Conservation (phyloP, 2,113 vertebrate genomes). For the Menura novaehollandiae region DNA sequence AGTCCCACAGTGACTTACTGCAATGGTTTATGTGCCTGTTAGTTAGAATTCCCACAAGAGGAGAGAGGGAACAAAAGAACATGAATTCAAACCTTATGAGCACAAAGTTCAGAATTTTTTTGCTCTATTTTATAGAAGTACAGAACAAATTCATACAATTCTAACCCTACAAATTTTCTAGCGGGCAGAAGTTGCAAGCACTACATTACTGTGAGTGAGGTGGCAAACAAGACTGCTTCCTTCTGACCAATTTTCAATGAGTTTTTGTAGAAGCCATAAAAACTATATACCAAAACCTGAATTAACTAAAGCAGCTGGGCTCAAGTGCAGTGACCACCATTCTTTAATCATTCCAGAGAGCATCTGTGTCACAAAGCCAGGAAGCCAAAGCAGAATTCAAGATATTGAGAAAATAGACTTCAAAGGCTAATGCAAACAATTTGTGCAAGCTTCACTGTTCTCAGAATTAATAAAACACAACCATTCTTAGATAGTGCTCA, state of each 20-base stretch:
- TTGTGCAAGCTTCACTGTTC: neutral
- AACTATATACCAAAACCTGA: neutral
- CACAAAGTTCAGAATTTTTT: neutral
- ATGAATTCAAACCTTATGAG: neutral
- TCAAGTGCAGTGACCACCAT: neutral
- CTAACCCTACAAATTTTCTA: neutral
- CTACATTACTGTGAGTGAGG: neutral
- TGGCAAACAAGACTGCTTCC: accelerated
- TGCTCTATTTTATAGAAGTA: neutral
- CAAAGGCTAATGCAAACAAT: neutral
- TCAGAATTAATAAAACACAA: neutral
- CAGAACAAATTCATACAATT: neutral
- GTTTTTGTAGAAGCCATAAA: neutral
- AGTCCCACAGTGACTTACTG: neutral
- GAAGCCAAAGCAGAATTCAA: neutral
- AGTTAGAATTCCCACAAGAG: neutral
- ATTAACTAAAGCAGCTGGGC: neutral
- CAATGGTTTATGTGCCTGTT: neutral
- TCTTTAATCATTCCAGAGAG: neutral
- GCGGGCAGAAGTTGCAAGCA: neutral
- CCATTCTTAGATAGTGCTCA: neutral
- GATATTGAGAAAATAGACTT: constrained; percentile 1
- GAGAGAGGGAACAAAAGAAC: neutral
- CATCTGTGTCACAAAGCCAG: neutral
- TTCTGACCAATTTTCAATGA: neutral